Percentiles rank a stretch among this genome's conserved stretches.
These are phyloP conservation scores for Alcedo quadribrachys DNA, from an alignment of 2,797 vertebrate species.

Conservation along the genomic window DNA sequence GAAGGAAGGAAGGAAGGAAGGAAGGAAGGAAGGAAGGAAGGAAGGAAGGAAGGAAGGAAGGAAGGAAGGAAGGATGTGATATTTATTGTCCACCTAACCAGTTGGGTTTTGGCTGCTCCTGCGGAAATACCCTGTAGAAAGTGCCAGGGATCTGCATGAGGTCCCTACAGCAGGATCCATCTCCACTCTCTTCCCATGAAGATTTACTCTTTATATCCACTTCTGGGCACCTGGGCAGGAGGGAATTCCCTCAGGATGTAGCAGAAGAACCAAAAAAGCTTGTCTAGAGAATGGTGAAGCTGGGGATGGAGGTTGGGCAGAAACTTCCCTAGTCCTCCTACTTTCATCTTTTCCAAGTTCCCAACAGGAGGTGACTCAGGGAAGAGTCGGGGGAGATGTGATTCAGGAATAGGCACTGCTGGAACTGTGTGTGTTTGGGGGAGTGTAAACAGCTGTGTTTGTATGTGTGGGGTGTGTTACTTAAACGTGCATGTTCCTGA, in stretches of 20 bases:
- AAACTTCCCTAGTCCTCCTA: slow-evolving; percentile 12
- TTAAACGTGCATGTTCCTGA: neutral
- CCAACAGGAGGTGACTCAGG: slow-evolving; percentile 50
- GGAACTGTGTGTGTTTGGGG: neutral
- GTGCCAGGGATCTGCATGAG: neutral
- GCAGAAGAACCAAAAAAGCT: neutral
- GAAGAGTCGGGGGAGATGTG: slow-evolving; percentile 30
- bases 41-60: neutral
- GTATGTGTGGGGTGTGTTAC: neutral
- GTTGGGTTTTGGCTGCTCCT: neutral
- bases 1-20: neutral
- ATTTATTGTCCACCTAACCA: neutral
- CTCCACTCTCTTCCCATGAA: neutral
- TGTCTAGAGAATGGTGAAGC: neutral
- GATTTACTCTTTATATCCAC: neutral
- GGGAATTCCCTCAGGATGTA: neutral
- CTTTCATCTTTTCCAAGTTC: slow-evolving; percentile 38
- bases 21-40: neutral
- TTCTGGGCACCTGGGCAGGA: neutral
- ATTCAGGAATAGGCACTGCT: neutral
- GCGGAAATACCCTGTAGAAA: neutral
- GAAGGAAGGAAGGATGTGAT: neutral
- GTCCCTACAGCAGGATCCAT: neutral
- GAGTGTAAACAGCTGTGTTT: neutral
- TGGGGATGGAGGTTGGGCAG: neutral